Evolutionary conservation across 2,113 vertebrate species (phyloP), one percentile per base, ranked within the genome.

Genomic region (Meleagris gallopavo): DNA sequence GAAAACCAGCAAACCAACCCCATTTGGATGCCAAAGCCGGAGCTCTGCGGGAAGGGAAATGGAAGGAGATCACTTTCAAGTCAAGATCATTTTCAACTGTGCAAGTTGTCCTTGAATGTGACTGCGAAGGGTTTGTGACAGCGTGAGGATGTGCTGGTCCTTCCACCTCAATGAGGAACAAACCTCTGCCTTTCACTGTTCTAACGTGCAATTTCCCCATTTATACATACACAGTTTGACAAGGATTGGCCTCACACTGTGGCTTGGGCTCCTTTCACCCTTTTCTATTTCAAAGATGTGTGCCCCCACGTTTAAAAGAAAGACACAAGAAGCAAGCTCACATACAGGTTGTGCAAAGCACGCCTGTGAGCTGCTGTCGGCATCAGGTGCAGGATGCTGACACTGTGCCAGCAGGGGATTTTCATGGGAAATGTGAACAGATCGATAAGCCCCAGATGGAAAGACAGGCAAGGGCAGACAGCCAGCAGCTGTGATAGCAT

Each of bases 381-480:
- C 10, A 0, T 8, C 40, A 34, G 67, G 48, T 3, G 5, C 74
- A 72, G 66, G 77, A 48, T 66, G 73, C 48, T 82, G 95, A 65
- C 72, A n/a, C 46, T 57, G 83, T 74, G 74, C 61, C 77, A n/a
- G 48, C 13, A 27, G 82, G 54, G 34, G 9, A 2, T 81, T 78
- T 41, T 69, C 45, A 27, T 72, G 55, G 77, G 55, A 90, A 95
- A 77, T 20, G 27, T 9, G 36, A 65, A 29, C 38, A 40, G 52
- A 62, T 87, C 55, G 24, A 73, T 91, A 88, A 93, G 10, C 19
- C 38, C 52, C 55, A 52, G 52, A 11, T 60, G 65, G 91, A 80
- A 86, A 57, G 36, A 70, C 48, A 62, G 30, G 72, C 9, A 73
- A 66, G 32, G 48, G 45, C 38, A 90, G 72, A 6, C 10, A 76